These are phyloP conservation scores for Vireo griseus DNA, from an alignment of 2,797 vertebrate genomes.

Conservation along the genomic window DNA sequence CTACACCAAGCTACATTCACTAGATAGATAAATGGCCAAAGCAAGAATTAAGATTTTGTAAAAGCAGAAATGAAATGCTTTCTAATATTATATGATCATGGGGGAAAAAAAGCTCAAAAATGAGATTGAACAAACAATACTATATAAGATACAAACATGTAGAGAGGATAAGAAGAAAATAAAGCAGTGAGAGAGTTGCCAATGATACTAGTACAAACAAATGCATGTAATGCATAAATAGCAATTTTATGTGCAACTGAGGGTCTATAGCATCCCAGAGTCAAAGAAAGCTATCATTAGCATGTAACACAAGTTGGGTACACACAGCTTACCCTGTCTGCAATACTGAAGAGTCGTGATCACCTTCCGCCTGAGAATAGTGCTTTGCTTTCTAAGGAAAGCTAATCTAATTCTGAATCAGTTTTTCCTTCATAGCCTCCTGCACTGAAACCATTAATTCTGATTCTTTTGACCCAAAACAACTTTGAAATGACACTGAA, in stretches of 20 bases:
- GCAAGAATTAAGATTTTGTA: neutral
- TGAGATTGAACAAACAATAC: neutral
- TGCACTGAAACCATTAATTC: neutral
- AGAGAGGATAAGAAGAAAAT: neutral
- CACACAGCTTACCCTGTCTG: neutral
- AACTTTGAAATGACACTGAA: slow-evolving; percentile 15
- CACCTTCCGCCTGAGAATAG: neutral
- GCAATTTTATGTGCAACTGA: neutral
- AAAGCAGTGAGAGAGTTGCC: neutral
- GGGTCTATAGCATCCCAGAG: neutral
- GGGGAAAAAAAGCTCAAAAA: neutral
- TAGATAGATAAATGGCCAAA: neutral
- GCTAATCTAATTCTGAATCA: neutral
- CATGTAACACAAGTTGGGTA: neutral
- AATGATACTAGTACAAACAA: neutral
- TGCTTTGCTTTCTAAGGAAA: neutral
- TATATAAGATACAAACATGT: neutral
- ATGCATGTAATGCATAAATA: neutral
- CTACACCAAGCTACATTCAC: neutral
- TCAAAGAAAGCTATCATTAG: neutral
- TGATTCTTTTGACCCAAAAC: neutral
- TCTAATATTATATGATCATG: neutral
- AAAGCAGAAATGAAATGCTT: neutral
- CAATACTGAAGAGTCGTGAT: neutral
- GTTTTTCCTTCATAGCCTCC: neutral